phyloP scores from a whole-genome alignment of 1,140 invertebrate species.

The Monochamus saltuarius region DNA sequence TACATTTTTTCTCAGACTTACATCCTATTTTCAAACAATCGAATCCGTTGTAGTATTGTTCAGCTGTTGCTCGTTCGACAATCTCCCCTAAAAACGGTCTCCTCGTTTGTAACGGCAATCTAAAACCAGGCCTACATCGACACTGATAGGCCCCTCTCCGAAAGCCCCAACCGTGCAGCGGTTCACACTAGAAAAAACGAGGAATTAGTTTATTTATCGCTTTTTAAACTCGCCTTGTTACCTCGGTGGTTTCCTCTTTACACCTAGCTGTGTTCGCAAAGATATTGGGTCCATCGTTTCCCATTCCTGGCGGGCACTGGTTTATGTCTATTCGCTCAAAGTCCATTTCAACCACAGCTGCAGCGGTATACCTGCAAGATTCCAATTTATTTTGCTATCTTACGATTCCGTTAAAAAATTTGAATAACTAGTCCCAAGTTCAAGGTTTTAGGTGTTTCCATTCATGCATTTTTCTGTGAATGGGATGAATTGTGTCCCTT shows the following conservation, averaged over 20 bases:
- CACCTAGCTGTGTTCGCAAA: slow-evolving; percentile 91
- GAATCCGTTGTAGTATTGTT: slow-evolving; percentile 91
- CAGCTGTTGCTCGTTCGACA: slow-evolving; percentile 85
- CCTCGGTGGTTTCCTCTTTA: slow-evolving; percentile 91
- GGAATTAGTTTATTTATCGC: background rate
- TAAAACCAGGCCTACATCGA: slow-evolving; percentile 84
- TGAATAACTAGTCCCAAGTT: no score
- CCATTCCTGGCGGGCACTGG: slow-evolving; percentile 87
- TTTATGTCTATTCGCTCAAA: slow-evolving; percentile 98
- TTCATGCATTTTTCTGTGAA: no score
- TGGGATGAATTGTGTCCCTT: no score
- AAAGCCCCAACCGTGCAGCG: slow-evolving; percentile 93
- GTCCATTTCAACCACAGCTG: slow-evolving; percentile 93
- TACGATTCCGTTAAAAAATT: no score
- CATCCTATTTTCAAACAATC: slow-evolving; percentile 91
- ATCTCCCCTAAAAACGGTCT: slow-evolving; percentile 91
- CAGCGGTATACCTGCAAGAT: slow-evolving; percentile 80
- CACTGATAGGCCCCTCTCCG: slow-evolving; percentile 95
- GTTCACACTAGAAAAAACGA: slow-evolving; percentile 78
- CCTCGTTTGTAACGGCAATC: slow-evolving; percentile 82
- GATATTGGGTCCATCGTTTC: slow-evolving; percentile 85
- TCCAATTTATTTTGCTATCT: background rate
- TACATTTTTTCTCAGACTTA: slow-evolving; percentile 57
- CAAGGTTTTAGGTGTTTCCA: no score
- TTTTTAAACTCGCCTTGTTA: slow-evolving; percentile 50